Conservation (phyloP, 1,140 invertebrate genomes). For the Bombus terrestris region DNA sequence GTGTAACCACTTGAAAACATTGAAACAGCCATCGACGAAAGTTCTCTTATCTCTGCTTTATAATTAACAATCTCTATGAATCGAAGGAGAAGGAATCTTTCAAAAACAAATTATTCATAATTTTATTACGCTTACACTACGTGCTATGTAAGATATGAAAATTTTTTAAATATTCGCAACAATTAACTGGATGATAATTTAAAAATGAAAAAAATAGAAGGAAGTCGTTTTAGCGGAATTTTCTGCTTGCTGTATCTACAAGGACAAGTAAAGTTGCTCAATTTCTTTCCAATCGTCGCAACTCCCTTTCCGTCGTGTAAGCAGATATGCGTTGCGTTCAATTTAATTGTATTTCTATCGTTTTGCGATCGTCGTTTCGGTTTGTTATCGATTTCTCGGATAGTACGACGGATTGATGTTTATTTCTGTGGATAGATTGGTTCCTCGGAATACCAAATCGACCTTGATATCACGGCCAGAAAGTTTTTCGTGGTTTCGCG, state of each 20-base stretch:
- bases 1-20: not conserved
- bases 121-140: not conserved
- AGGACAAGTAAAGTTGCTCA: not conserved
- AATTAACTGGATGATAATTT: too few relatives aligned
- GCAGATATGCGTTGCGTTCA: conserved; percentile 7
- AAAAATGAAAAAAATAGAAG: too few relatives aligned
- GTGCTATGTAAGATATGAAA: not conserved
- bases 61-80: not conserved
- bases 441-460: not conserved
- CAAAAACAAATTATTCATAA: not conserved
- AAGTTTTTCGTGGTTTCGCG: conserved; percentile 40
- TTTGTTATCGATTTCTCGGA: not conserved
- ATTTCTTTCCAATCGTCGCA: not conserved
- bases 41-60: not conserved
- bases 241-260: not conserved
- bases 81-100: not conserved
- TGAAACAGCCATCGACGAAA: not conserved
- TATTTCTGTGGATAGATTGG: conserved; percentile 10
- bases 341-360: not conserved
- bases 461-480: not conserved
- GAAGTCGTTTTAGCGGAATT: not conserved
- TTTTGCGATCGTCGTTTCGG: not conserved
- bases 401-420: not conserved
- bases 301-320: not conserved
- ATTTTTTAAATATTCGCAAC: too few relatives aligned